phyloP scores from a whole-genome alignment of 2,888 invertebrate species.

The Druceiella hillmani region DNA sequence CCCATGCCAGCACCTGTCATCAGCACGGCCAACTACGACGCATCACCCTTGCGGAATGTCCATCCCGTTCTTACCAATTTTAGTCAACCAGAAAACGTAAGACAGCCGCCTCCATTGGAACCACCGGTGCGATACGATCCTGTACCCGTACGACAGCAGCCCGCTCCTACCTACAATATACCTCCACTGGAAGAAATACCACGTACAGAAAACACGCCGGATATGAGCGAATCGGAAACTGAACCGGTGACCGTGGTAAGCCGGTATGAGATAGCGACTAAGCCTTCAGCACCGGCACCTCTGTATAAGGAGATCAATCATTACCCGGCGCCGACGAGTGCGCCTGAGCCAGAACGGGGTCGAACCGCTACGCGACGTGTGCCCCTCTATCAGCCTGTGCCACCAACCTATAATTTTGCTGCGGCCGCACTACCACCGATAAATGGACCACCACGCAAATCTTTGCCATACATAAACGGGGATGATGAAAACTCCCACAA shows the following conservation, averaged over 20 bases:
- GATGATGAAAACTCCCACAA: conserved; percentile 39
- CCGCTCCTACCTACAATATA: no score
- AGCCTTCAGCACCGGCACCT: background rate
- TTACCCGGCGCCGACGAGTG: conserved; percentile 27
- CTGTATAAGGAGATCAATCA: conserved; percentile 33
- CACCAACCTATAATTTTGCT: conserved; percentile 44
- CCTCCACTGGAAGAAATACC: conserved; percentile 8
- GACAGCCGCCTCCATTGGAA: background rate
- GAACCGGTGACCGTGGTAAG: conserved; percentile 33
- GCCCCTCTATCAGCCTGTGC: conserved; percentile 37
- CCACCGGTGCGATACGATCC: no score
- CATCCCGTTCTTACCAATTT: background rate
- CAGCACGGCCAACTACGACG: conserved; percentile 33
- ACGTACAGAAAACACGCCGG: conserved; percentile 8
- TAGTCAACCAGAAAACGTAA: background rate
- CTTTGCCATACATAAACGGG: no score
- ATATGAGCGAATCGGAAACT: conserved; percentile 2
- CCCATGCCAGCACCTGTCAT: conserved; percentile 32
- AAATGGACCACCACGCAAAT: background rate
- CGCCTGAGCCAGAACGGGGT: background rate
- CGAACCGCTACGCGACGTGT: conserved; percentile 24
- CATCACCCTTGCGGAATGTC: conserved; percentile 25
- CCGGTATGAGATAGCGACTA: conserved; percentile 38
- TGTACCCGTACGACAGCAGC: no score
- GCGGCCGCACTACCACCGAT: conserved; percentile 30